Percentiles rank a stretch among this genome's conserved stretches.
phyloP scores from a whole-genome alignment of 2,888 invertebrate genomes.

The Macaria liturata region DNA sequence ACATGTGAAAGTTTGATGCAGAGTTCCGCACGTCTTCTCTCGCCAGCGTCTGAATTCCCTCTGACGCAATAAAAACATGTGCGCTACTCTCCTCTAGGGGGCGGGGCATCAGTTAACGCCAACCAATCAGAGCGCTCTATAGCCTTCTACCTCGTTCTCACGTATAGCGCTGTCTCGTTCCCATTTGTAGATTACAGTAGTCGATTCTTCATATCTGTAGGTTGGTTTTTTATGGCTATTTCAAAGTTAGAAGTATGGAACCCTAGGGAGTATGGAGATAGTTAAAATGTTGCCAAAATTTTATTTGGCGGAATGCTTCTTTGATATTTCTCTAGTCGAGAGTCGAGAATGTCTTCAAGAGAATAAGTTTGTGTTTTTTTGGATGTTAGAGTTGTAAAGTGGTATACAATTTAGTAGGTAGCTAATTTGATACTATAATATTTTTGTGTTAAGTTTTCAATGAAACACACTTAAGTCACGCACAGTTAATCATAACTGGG shows the following conservation, averaged over 20 bases:
- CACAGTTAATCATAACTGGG: too few species aligned
- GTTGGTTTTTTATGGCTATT: slow-evolving; percentile 70
- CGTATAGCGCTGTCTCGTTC: slow-evolving; percentile 43
- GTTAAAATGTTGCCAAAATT: slow-evolving; percentile 56
- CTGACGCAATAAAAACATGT: slow-evolving; percentile 72
- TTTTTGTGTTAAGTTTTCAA: too few species aligned
- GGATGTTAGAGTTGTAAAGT: too few species aligned
- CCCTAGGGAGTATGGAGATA: slow-evolving; percentile 50
- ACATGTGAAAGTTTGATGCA: slow-evolving; percentile 51
- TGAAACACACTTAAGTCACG: too few species aligned
- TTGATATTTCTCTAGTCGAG: slow-evolving; percentile 36
- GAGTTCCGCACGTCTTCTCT: slow-evolving; percentile 47
- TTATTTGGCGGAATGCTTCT: slow-evolving; percentile 39
- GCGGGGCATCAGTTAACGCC: slow-evolving; percentile 44
- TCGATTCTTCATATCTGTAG: slow-evolving; percentile 70
- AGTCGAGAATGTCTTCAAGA: slow-evolving; percentile 29
- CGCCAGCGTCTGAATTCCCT: slow-evolving; percentile 49
- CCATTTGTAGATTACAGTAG: slow-evolving; percentile 62
- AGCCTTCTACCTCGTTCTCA: slow-evolving; percentile 40
- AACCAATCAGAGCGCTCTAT: slow-evolving; percentile 44
- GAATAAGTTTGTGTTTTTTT: too few species aligned
- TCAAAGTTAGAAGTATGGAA: slow-evolving; percentile 53
- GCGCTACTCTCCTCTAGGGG: slow-evolving; percentile 48
- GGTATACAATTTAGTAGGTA: too few species aligned
- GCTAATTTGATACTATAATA: too few species aligned